Evolutionary conservation across 2,888 invertebrate genomes (phyloP), one percentile per base, ranked within the genome.

Genomic region (Thumatha senex): DNA sequence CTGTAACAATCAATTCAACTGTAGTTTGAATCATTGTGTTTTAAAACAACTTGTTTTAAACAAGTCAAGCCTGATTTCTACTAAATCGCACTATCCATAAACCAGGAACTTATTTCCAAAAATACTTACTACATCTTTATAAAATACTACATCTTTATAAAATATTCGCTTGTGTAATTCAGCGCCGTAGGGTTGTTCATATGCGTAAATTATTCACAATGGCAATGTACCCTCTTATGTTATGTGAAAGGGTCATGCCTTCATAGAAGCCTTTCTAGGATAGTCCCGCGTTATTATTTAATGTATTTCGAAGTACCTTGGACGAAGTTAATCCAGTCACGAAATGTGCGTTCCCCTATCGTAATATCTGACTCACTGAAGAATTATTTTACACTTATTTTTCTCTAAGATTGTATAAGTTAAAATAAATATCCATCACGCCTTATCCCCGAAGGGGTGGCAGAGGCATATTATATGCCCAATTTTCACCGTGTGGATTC

Each of bases 101-200:
- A n/a, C n/a, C n/a, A n/a, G n/a, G n/a, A n/a, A n/a, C n/a, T n/a
- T n/a, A n/a, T n/a, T n/a, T n/a, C n/a, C n/a, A n/a, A n/a, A n/a
- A n/a, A n/a, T n/a, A n/a, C n/a, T n/a, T n/a, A n/a, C n/a, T n/a
- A n/a, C n/a, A n/a, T n/a, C n/a, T n/a, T n/a, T n/a, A n/a, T n/a
- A n/a, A n/a, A n/a, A n/a, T n/a, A n/a, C n/a, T n/a, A n/a, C n/a
- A n/a, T n/a, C n/a, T n/a, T n/a, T n/a, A n/a, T n/a, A 51, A 61
- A 63, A 56, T 46, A 63, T 60, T 60, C 55, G 52, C 38, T 40
- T 36, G 40, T 55, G 56, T 66, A 65, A 66, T 60, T 53, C 49
- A 52, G 54, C 46, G 48, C 48, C 47, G 51, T 29, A 39, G 50
- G 56, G 54, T 56, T 49, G 48, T 51, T 31, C 43, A 40, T 49